Percentiles rank a stretch among this genome's conserved stretches.
phyloP scores from a whole-genome alignment of 2,797 vertebrate species.

The Pogoniulus pusillus region DNA sequence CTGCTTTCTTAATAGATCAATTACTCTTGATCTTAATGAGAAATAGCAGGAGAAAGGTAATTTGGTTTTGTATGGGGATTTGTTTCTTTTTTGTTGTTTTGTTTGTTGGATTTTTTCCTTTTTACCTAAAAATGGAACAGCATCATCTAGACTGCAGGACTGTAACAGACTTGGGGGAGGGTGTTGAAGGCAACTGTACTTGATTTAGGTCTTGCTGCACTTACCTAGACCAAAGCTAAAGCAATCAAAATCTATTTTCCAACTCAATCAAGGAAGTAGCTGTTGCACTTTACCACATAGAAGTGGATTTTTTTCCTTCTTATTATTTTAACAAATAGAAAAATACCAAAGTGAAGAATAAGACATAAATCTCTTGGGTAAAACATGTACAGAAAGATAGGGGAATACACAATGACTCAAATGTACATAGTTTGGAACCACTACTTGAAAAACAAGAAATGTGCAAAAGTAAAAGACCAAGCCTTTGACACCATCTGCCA shows the following conservation, averaged over 20 bases:
- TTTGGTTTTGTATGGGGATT: accelerated
- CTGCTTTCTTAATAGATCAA: not conserved
- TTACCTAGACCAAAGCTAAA: not conserved
- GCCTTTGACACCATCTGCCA: too few relatives aligned
- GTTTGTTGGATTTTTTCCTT: not conserved
- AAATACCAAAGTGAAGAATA: not conserved
- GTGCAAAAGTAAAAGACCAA: not conserved
- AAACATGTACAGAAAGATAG: not conserved
- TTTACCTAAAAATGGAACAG: not conserved
- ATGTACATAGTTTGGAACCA: not conserved
- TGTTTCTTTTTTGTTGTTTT: not conserved
- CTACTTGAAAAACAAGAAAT: not conserved
- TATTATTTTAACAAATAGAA: not conserved
- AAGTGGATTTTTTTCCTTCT: not conserved
- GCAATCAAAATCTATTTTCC: not conserved
- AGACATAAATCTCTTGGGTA: not conserved
- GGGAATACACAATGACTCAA: not conserved
- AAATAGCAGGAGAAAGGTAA: not conserved
- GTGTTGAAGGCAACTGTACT: not conserved
- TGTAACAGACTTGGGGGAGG: not conserved
- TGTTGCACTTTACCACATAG: not conserved
- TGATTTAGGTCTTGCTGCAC: not conserved
- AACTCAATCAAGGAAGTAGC: not conserved
- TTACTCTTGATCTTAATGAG: not conserved
- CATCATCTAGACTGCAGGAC: not conserved